Evolutionary conservation across 1,140 invertebrate genomes (phyloP).

Genomic region (Zophobas morio): DNA sequence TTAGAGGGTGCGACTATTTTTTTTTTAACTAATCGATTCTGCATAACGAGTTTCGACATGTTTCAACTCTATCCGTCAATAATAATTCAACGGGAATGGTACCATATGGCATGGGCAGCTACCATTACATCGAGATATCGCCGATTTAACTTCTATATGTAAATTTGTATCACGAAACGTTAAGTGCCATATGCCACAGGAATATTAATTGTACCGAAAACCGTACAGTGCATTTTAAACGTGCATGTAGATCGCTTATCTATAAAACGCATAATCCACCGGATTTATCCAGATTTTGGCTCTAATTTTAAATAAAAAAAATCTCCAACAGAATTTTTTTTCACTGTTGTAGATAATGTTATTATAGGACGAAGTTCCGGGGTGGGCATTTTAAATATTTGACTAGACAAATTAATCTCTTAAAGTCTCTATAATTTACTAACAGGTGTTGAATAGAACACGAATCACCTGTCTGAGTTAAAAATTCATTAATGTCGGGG

Average conservation of each 20-base stretch:
- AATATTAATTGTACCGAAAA: constrained; percentile 22
- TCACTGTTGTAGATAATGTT: too few species aligned
- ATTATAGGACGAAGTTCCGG: too few species aligned
- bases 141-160: constrained; percentile 37
- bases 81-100: constrained; percentile 6
- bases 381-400: constrained; percentile 27
- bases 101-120: constrained; percentile 38
- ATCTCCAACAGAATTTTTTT: too few species aligned
- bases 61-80: constrained; percentile 27
- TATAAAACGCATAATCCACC: too few species aligned
- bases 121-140: constrained; percentile 33
- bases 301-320: too few species aligned
- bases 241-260: too few species aligned
- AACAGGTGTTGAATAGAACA: constrained; percentile 25
- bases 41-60: neutral
- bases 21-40: neutral
- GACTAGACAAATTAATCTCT: constrained; percentile 38
- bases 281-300: too few species aligned
- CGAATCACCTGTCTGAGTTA: constrained; percentile 43
- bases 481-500: constrained; percentile 17
- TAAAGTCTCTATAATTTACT: constrained; percentile 33
- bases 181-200: constrained; percentile 40
- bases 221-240: too few species aligned
- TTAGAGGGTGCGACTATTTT: neutral
- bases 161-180: constrained; percentile 32